phyloP scores from a whole-genome alignment of 1,140 invertebrate genomes.

The Homalodisca vitripennis region DNA sequence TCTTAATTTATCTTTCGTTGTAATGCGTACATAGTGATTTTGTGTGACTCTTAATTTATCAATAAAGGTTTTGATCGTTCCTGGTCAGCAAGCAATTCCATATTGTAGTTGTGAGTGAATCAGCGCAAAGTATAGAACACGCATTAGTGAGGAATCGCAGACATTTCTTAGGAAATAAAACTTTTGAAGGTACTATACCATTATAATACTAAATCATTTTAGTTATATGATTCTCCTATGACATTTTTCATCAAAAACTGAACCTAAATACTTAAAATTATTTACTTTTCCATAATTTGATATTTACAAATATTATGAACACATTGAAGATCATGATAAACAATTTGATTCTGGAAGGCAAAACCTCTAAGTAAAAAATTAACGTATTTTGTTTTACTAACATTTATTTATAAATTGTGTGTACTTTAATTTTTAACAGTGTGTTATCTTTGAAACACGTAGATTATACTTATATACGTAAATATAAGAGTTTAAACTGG shows the following conservation, averaged over 20 bases:
- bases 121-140: conserved; percentile 6
- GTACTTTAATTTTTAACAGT: too few relatives aligned
- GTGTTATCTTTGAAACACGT: too few relatives aligned
- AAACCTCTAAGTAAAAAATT: conserved; percentile 14
- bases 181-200: background rate
- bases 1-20: conserved; percentile 1
- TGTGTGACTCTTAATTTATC: conserved; percentile 17
- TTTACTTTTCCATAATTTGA: conserved; percentile 17
- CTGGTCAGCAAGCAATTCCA: conserved; percentile 7
- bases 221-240: conserved; percentile 7
- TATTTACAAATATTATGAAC: background rate
- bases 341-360: background rate
- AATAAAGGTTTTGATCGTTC: conserved; percentile 14
- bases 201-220: background rate
- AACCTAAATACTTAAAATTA: conserved; percentile 14
- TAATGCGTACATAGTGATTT: conserved; percentile 14
- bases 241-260: conserved; percentile 16
- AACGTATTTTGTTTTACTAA: conserved; percentile 17
- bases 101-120: conserved; percentile 17
- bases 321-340: background rate
- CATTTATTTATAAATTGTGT: conserved; percentile 21
- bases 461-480: too few relatives aligned
- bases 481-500: too few relatives aligned
- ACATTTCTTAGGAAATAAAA: conserved; percentile 22
- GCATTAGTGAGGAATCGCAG: background rate